Conservation (phyloP, 1,140 invertebrate species). For the Acyrthosiphon pisum region DNA sequence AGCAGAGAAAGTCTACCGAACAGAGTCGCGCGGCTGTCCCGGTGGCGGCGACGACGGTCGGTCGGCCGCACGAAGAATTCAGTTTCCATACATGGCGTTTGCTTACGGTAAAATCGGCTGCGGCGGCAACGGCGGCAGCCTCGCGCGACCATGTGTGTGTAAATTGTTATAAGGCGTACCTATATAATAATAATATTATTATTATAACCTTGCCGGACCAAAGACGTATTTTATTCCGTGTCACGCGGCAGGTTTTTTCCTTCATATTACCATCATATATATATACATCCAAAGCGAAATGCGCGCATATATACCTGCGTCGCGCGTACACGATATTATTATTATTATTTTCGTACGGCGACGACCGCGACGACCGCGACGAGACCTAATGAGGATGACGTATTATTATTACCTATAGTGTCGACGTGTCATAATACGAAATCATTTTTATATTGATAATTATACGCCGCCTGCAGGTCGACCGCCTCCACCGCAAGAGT, state of each 20-base stretch:
- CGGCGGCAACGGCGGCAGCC: not conserved
- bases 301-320: not conserved
- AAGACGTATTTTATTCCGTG: constrained; percentile 29
- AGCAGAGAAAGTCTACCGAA: no score
- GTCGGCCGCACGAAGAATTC: constrained; percentile 27
- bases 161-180: constrained; percentile 35
- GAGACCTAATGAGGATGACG: not conserved
- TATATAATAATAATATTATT: constrained; percentile 10
- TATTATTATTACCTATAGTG: not conserved
- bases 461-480: no score
- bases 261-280: no score
- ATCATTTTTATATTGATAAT: not conserved
- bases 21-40: no score
- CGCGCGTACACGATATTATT: not conserved
- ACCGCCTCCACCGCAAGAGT: no score
- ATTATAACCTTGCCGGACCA: constrained; percentile 26
- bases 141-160: constrained; percentile 44
- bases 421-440: not conserved
- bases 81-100: constrained; percentile 55
- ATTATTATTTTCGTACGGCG: not conserved
- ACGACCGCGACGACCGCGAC: not conserved
- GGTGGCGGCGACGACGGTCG: not conserved
- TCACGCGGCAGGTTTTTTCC: not conserved
- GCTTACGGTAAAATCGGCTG: constrained; percentile 52
- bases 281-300: not conserved